Conservation (phyloP, 2,888 invertebrate species). For the Acronicta psi region DNA sequence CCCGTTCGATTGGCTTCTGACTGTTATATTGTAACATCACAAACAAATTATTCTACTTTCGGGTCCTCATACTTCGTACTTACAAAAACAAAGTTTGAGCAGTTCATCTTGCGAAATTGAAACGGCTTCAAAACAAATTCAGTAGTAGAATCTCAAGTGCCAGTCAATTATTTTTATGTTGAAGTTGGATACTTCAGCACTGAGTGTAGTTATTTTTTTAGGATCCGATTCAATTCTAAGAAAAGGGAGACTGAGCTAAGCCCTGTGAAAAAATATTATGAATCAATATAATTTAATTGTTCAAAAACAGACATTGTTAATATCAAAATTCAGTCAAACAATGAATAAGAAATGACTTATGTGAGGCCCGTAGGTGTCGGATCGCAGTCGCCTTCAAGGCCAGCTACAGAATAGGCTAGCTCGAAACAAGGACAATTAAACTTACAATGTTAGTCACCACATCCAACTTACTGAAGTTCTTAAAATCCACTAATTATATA, state of each 20-base stretch:
- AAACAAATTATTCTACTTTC: constrained; percentile 59
- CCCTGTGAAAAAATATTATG: too few species aligned
- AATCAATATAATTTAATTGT: constrained; percentile 33
- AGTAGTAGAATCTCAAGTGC: neutral
- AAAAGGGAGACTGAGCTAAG: too few species aligned
- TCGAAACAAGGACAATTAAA: constrained; percentile 35
- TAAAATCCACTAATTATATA: neutral
- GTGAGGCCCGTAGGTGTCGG: constrained; percentile 58
- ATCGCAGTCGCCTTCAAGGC: constrained; percentile 62
- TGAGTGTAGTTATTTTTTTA: neutral
- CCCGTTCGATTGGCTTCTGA: constrained; percentile 80
- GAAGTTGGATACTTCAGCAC: neutral
- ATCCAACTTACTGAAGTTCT: neutral
- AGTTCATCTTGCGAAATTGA: neutral
- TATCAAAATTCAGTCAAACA: constrained; percentile 57
- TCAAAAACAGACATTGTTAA: constrained; percentile 39
- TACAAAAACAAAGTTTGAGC: neutral
- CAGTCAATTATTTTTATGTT: neutral
- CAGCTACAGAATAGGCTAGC: constrained; percentile 42
- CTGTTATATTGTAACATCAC: constrained; percentile 69
- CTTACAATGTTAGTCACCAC: constrained; percentile 13
- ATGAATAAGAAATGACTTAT: constrained; percentile 62
- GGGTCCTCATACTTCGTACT: constrained; percentile 2
- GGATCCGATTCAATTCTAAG: neutral
- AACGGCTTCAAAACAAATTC: neutral